These are phyloP conservation scores for Parapristionchus giblindavisi DNA, from an alignment of 2,888 invertebrate genomes.

Conservation along the genomic window DNA sequence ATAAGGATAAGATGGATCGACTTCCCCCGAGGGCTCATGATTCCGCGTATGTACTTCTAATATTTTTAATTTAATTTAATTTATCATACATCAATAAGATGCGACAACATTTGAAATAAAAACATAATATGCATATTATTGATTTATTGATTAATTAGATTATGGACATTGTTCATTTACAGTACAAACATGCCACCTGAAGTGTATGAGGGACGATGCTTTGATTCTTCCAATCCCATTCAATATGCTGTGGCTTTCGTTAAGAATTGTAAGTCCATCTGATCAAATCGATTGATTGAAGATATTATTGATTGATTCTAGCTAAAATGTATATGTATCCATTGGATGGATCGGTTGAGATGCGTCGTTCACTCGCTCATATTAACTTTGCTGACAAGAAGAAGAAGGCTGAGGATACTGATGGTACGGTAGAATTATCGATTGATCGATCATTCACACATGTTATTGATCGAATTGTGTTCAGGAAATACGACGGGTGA, in stretches of 20 bases:
- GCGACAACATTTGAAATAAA: too few relatives aligned
- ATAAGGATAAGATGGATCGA: slow-evolving; percentile 34
- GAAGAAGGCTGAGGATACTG: slow-evolving; percentile 20
- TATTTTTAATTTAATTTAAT: too few relatives aligned
- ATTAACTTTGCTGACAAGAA: slow-evolving; percentile 32
- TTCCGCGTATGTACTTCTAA: too few relatives aligned
- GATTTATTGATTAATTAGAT: too few relatives aligned
- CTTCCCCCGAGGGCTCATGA: slow-evolving; percentile 20
- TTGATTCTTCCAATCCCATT: slow-evolving; percentile 33
- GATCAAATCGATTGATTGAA: not conserved
- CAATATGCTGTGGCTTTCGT: slow-evolving; percentile 35
- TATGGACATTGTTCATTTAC: too few relatives aligned
- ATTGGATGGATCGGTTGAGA: slow-evolving; percentile 36
- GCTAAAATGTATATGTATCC: slow-evolving; percentile 35
- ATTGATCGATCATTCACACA: not conserved
- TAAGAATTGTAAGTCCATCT: slow-evolving; percentile 26
- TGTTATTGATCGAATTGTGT: not conserved
- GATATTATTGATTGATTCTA: not conserved
- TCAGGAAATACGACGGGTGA: slow-evolving; percentile 38
- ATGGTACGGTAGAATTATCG: slow-evolving; percentile 15
- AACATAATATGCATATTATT: too few relatives aligned
- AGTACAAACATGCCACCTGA: slow-evolving; percentile 33
- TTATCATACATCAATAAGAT: too few relatives aligned
- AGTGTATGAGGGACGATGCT: slow-evolving; percentile 36
- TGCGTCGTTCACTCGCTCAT: slow-evolving; percentile 20